Conservation (phyloP, 2,113 vertebrate genomes). For the Istiophorus platypterus region DNA sequence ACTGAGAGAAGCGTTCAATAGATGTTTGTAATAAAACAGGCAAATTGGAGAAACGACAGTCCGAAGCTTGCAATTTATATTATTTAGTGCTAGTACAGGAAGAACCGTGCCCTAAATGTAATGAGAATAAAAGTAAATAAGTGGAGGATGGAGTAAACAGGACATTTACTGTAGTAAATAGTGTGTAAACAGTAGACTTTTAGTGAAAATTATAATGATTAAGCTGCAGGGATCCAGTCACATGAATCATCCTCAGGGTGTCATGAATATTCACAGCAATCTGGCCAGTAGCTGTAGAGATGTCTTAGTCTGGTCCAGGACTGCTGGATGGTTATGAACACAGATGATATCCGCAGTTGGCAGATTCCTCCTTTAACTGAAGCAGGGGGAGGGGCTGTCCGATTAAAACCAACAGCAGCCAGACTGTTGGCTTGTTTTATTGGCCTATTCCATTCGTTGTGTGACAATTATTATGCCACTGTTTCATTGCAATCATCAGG, state of each 20-base stretch:
- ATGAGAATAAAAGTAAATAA: no score
- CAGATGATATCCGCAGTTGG: conserved; percentile 36
- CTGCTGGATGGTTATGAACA: conserved; percentile 8
- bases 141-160: no score
- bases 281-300: conserved; percentile 6
- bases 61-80: neutral
- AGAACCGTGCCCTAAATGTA: no score
- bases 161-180: no score
- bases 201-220: neutral
- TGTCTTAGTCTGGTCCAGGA: neutral
- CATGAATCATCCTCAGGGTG: neutral
- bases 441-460: conserved; percentile 24
- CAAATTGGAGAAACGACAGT: neutral
- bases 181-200: no score
- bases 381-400: neutral
- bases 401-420: conserved; percentile 35
- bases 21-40: no score
- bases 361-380: conserved; percentile 7
- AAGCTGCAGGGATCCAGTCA: neutral
- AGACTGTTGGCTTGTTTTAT: conserved; percentile 39
- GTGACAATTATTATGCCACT: conserved; percentile 18
- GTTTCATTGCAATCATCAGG: conserved; percentile 42
- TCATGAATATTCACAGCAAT: conserved; percentile 8
- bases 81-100: neutral
- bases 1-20: neutral